Conservation (phyloP, 2,113 vertebrate species). For the Jacana jacana region DNA sequence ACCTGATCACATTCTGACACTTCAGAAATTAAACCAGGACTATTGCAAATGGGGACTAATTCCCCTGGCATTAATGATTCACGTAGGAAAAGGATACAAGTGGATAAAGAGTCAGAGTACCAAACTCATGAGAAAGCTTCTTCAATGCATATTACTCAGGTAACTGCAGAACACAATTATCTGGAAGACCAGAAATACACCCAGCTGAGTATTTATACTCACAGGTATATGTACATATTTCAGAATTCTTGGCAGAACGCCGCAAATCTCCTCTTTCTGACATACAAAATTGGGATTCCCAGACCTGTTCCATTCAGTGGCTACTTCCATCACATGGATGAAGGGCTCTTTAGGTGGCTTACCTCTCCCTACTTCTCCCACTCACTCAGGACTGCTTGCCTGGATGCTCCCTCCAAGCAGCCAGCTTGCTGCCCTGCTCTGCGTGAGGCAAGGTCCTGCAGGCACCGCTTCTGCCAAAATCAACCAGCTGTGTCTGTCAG, state of each 20-base stretch:
- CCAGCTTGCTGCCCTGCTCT: not conserved
- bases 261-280: not conserved
- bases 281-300: not conserved
- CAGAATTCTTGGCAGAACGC: not conserved
- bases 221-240: not conserved
- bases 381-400: not conserved
- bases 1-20: not conserved
- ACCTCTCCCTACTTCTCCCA: not conserved
- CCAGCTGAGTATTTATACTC: not conserved
- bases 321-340: not conserved
- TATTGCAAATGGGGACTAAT: not conserved
- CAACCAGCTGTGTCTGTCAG: not conserved
- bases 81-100: not conserved
- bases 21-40: not conserved
- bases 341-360: not conserved
- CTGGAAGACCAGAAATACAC: not conserved
- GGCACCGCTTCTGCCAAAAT: not conserved
- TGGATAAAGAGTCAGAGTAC: not conserved
- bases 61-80: not conserved
- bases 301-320: not conserved
- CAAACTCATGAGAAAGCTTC: not conserved
- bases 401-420: not conserved
- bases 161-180: not conserved
- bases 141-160: not conserved
- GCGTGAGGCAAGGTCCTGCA: not conserved